phyloP scores from a whole-genome alignment of 30 jellyfish, hydroid and myxozoan species.

The Hydra vulgaris region DNA sequence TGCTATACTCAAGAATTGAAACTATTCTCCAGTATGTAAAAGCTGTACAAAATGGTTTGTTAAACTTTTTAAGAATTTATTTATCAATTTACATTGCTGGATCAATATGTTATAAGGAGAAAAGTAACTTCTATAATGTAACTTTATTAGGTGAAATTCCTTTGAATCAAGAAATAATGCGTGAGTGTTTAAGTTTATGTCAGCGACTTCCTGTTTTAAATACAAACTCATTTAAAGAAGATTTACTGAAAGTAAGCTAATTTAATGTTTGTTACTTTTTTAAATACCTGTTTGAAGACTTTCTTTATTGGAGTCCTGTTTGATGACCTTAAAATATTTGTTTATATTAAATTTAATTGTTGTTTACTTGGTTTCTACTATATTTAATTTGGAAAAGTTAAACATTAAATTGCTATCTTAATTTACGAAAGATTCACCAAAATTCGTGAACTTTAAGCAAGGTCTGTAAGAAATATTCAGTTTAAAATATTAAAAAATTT shows the following conservation, averaged over 20 bases:
- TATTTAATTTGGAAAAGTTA: too few species aligned
- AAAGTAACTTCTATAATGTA: too few species aligned
- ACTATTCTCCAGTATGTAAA: conserved; percentile 69
- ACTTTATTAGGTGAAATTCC: conserved; percentile 55
- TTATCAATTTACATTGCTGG: neutral
- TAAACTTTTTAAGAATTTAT: neutral
- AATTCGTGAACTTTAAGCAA: too few species aligned
- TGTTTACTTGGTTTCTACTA: too few species aligned
- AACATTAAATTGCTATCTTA: too few species aligned
- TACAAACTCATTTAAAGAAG: conserved; percentile 68
- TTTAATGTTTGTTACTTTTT: neutral
- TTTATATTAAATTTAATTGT: too few species aligned
- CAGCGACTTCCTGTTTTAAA: conserved; percentile 90
- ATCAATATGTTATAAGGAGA: neutral
- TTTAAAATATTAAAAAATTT: too few species aligned
- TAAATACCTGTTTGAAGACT: neutral
- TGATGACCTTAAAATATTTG: too few species aligned
- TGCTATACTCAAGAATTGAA: conserved; percentile 69
- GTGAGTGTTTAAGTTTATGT: conserved; percentile 89
- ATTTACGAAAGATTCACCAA: too few species aligned
- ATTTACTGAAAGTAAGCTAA: conserved; percentile 67
- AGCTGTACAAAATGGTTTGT: conserved; percentile 81
- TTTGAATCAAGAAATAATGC: conserved; percentile 69
- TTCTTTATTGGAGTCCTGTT: too few species aligned
- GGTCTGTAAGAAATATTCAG: too few species aligned